Evolutionary conservation across 2,113 vertebrate genomes (phyloP).

Genomic region (Hippocampus barbouri): DNA sequence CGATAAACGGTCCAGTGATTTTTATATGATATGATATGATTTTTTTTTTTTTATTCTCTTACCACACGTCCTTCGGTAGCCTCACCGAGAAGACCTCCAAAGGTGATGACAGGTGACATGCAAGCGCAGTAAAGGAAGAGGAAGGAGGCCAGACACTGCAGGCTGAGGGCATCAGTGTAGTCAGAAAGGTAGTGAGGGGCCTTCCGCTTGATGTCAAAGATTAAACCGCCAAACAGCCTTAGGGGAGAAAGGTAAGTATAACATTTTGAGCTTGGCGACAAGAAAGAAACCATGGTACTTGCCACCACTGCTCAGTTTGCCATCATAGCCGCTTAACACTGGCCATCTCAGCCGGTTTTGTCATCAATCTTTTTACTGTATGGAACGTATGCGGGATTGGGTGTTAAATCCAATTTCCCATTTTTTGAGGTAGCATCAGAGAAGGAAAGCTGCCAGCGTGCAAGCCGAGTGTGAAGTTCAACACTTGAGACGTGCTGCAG

Average conservation of each 20-base stretch:
- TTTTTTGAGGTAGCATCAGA: neutral
- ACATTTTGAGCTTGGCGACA: neutral
- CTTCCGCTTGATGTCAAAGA: conserved; percentile 95
- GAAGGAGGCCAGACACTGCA: conserved; percentile 99
- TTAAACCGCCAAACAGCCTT: conserved; percentile 88
- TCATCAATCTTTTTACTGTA: too few relatives aligned
- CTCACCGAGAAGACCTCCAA: conserved; percentile 95
- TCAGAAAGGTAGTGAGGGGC: conserved; percentile 93
- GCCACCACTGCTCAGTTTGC: neutral
- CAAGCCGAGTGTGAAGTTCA: neutral
- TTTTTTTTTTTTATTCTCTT: conserved; percentile 58
- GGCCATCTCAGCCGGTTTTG: too few relatives aligned
- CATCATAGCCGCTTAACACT: neutral
- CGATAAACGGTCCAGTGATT: too few relatives aligned
- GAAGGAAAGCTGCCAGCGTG: neutral
- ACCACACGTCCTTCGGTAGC: conserved; percentile 98
- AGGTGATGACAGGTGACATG: conserved; percentile 99
- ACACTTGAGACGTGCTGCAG: neutral
- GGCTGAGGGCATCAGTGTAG: conserved; percentile 91
- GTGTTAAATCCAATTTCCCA: neutral
- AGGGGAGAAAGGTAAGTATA: neutral
- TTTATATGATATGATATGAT: too few relatives aligned
- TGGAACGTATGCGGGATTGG: too few relatives aligned
- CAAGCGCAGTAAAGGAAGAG: conserved; percentile 99
- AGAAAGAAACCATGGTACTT: neutral